Evolutionary conservation across 1,140 invertebrate genomes (phyloP).

Genomic region (Zaprionus africanus): DNA sequence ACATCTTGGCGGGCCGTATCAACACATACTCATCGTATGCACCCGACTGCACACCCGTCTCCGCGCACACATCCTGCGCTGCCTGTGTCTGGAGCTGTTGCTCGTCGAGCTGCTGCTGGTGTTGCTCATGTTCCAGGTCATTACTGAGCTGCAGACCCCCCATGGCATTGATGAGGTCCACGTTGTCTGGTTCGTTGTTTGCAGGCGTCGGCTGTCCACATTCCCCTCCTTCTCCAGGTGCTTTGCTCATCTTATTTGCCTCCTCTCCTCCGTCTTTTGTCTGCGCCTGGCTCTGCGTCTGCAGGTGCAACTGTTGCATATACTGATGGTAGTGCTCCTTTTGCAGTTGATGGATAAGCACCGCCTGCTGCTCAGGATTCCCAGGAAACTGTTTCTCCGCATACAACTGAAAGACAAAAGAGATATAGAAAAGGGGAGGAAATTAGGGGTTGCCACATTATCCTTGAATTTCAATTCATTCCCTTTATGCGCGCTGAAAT

Average conservation of each 20-base stretch:
- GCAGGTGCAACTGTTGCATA: constrained; percentile 92
- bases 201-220: constrained; percentile 13
- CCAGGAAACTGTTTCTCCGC: constrained; percentile 98
- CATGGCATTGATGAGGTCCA: constrained; percentile 59
- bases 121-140: constrained; percentile 13
- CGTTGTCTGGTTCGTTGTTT: constrained; percentile 13
- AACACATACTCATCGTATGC: constrained; percentile 85
- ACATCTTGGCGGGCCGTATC: constrained; percentile 95
- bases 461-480: constrained; percentile 16
- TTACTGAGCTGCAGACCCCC: constrained; percentile 48
- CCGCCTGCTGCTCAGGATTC: constrained; percentile 95
- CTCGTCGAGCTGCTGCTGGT: constrained; percentile 35
- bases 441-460: neutral
- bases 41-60: constrained; percentile 46
- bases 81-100: neutral
- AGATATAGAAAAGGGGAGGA: neutral
- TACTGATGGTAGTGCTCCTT: constrained; percentile 99
- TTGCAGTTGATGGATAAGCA: constrained; percentile 96
- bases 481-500: constrained; percentile 7
- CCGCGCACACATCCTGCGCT: constrained; percentile 23
- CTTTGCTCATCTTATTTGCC: neutral
- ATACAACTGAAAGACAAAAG: constrained; percentile 86
- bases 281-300: constrained; percentile 53
- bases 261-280: constrained; percentile 23
- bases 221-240: neutral